Evolutionary conservation across 2,888 invertebrate genomes (phyloP), one percentile per base, ranked within the genome.

Genomic region (Campopleginae sp.): DNA sequence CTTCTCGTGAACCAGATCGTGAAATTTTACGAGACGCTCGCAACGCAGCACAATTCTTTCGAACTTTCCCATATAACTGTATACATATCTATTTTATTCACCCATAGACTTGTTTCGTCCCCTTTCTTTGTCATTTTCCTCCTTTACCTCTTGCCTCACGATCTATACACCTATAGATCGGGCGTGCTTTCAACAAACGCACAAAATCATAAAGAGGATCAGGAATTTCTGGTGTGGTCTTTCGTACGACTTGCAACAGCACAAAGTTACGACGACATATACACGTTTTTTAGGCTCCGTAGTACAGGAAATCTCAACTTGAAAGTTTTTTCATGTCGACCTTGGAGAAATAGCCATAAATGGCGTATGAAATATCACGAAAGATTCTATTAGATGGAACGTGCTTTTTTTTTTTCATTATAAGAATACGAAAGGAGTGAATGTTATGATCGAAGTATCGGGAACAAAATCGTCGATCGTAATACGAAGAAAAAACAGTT

Each of bases 1-100:
- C 38, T 76, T 51, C 19, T 58, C 46, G 58, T 58, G 63, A 61
- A 79, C 51, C 38, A 54, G 77, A 65, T 77, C 77, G 66, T 68
- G 58, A 61, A 79, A 79, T 80, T 80, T 80, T 80, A 80, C 74
- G 80, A 66, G 23, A 61, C 19, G 27, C 33, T 58, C 42, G 23
- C 63, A 54, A 79, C 46, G 44, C 19, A 61, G 31, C 19, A 54
- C 19, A 23, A 58, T 78, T 71, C 51, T 51, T 48, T 68, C 10
- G 48, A 71, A 63, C 51, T 71, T 63, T 71, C 27, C 61, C 51
- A 63, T 72, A 71, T 61, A 77, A 17, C 54, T 54, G 66, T 38
- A 66, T 42, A 77, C 12, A 14, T 54, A 46, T 77, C 42, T 66
- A 58, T 66, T 77, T 68, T 54, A 31, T 77, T 77, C 77, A 54